Evolutionary conservation across 1,140 invertebrate genomes (phyloP).

Genomic region (Vanessa atalanta): DNA sequence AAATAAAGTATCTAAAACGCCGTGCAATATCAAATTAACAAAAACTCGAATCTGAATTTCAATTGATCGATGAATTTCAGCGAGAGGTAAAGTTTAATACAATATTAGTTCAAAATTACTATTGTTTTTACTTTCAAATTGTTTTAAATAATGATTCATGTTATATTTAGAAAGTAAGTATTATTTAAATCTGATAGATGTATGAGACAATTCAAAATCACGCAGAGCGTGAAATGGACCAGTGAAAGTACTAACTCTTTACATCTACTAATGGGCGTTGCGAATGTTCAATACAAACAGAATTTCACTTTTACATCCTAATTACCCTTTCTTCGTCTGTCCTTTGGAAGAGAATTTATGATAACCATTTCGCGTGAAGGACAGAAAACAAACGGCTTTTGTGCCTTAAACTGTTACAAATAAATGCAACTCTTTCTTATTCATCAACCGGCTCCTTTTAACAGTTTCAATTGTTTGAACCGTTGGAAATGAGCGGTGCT

Average conservation of each 20-base stretch:
- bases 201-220: constrained; percentile 29
- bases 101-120: too few relatives aligned
- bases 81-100: too few relatives aligned
- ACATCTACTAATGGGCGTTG: constrained; percentile 54
- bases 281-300: constrained; percentile 60
- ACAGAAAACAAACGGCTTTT: constrained; percentile 40
- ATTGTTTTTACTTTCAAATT: constrained; percentile 3
- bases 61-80: too few relatives aligned
- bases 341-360: constrained; percentile 65
- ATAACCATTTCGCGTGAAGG: constrained; percentile 52
- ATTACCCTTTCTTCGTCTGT: constrained; percentile 67
- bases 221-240: constrained; percentile 40
- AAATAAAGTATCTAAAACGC: too few relatives aligned
- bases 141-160: constrained; percentile 7
- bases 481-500: constrained; percentile 58
- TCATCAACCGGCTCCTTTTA: constrained; percentile 63
- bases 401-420: constrained; percentile 49
- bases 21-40: too few relatives aligned
- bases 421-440: constrained; percentile 73
- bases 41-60: too few relatives aligned
- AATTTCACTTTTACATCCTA: constrained; percentile 76
- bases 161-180: constrained; percentile 26
- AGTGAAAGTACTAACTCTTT: constrained; percentile 70
- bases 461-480: constrained; percentile 56
- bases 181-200: constrained; percentile 22